phyloP scores from a whole-genome alignment of 2,113 vertebrate genomes.

The Anser cygnoides region DNA sequence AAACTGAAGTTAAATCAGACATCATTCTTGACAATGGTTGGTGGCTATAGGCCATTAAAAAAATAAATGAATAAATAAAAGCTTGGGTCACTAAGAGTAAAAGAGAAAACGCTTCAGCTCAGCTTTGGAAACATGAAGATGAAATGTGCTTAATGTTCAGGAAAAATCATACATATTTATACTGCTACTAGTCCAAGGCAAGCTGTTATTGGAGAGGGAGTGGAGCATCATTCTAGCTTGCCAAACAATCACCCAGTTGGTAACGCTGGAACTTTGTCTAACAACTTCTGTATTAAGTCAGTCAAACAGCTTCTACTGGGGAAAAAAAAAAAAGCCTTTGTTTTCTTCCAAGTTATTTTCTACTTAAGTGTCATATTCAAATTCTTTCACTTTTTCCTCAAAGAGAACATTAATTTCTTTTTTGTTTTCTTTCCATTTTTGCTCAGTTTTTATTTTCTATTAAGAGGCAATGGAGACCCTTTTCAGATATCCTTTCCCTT shows the following conservation, averaged over 20 bases:
- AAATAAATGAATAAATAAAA: not conserved
- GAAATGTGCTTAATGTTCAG: not conserved
- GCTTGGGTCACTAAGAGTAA: not conserved
- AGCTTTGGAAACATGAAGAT: not conserved
- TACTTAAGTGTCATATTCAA: not conserved
- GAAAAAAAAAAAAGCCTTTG: rapidly evolving
- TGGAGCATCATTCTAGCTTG: not conserved
- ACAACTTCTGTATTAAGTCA: not conserved
- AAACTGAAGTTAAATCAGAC: not conserved
- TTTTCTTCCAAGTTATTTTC: not conserved
- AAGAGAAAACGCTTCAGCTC: not conserved
- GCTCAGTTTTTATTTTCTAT: not conserved
- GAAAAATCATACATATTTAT: not conserved
- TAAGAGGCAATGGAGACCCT: not conserved
- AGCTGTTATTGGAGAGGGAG: not conserved
- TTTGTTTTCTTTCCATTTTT: not conserved
- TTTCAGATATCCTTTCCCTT: not conserved
- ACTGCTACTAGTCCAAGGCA: not conserved
- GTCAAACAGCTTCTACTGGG: not conserved
- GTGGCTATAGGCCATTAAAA: not conserved
- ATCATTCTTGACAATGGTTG: not conserved
- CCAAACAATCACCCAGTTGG: not conserved
- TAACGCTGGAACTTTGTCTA: not conserved
- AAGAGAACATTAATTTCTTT: not conserved
- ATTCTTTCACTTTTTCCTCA: not conserved